Base-by-base conservation (phyloP, 2,797 vertebrate species). In the Silurus lanzhouensis region DNA sequence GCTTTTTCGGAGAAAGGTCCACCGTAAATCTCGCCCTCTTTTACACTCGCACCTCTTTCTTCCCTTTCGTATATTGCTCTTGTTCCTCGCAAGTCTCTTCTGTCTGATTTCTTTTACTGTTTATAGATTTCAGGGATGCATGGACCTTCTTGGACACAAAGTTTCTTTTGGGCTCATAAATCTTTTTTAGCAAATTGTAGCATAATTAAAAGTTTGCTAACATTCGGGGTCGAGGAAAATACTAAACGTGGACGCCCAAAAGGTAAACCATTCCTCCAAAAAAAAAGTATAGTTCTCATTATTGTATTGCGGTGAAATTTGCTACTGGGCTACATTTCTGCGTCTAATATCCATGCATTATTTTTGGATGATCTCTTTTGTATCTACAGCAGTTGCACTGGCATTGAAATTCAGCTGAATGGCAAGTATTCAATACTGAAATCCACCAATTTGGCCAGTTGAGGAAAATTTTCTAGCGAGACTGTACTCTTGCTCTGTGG, bases 21-120 rank as follows among this genome's bases (percentile, higher is more conserved):
- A 48, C 55, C 86, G 87, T 92, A 91, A 92, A 91, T 91, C 90
- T 90, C 48, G 64, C 83, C 83, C 85, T 86, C 85, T 87, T 89
- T 91, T 88, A 82, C 78, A 83, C 64, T 76, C 80, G 77, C 76
- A 83, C 76, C 85, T 77, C 74, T 57, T 72, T 70, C 44, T 78
- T 70, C 60, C 6, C 66, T 74, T 76, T 83, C 86, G 63, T 85
- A 27, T 67, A 66, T 55, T 13, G 46, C 61, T 81, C 72, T 68
- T 77, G 68, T 61, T 38, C 20, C 72, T 85, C 60, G 60, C 70
- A 44, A 67, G 79, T 79, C 78, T 88, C 80, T 64, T 83, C 71
- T 68, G 57, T 71, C 25, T 64, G 2, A 27, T 58, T 71, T 72
- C 79, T 70, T 78, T 20, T 19, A 25, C 46, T 44, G 17, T 38